Evolutionary conservation across 2,888 invertebrate species (phyloP).

Genomic region (Eudasyphora cyanicolor): DNA sequence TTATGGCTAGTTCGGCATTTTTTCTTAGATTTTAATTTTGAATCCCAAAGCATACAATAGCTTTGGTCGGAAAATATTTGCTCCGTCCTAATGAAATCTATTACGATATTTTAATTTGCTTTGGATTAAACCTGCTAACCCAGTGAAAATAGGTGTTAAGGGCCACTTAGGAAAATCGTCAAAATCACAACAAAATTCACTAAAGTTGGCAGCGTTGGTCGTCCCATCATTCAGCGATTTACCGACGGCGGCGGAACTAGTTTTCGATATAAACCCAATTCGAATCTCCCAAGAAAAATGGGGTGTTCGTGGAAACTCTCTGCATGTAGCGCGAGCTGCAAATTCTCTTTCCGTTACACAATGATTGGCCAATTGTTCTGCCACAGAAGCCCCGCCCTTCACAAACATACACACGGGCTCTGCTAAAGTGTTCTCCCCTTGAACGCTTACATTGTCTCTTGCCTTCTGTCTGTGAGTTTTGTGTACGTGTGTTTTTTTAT

Average conservation of each 20-base stretch:
- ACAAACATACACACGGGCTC: neutral
- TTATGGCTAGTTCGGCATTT: too few relatives aligned
- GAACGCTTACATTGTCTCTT: neutral
- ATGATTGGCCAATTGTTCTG: constrained; percentile 56
- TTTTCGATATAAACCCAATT: neutral
- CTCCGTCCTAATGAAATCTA: too few relatives aligned
- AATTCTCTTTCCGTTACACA: constrained; percentile 56
- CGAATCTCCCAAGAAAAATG: neutral
- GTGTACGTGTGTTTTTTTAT: constrained; percentile 30
- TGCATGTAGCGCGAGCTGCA: neutral
- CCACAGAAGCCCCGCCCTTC: constrained; percentile 39
- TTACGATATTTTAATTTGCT: too few relatives aligned
- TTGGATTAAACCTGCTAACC: too few relatives aligned
- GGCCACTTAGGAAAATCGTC: neutral
- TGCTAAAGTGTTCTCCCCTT: neutral
- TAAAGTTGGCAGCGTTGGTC: neutral
- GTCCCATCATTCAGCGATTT: neutral
- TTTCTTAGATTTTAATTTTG: too few relatives aligned
- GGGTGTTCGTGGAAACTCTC: neutral
- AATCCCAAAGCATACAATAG: too few relatives aligned
- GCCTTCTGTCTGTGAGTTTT: constrained; percentile 24
- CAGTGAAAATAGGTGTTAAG: too few relatives aligned
- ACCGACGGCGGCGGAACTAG: constrained; percentile 16
- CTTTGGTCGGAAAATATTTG: too few relatives aligned
- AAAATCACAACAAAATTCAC: neutral